Percentiles rank a stretch among this genome's conserved stretches.
These are phyloP conservation scores for Nemurella pictetii DNA, from an alignment of 2,888 invertebrate species.

Conservation along the genomic window DNA sequence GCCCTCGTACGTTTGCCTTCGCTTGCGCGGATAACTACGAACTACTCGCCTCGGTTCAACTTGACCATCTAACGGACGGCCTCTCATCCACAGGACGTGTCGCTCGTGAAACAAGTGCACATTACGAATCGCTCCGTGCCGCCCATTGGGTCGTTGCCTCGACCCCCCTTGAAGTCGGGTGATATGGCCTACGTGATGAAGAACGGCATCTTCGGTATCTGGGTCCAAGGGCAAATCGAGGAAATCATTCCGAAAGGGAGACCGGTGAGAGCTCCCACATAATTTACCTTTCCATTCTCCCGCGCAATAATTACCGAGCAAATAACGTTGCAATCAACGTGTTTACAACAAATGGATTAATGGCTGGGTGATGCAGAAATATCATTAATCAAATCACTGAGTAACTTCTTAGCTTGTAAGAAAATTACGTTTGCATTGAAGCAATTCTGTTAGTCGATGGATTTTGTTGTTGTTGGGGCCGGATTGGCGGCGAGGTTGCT, in stretches of 20 bases:
- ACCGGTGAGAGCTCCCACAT: slow-evolving; percentile 46
- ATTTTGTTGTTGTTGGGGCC: no score
- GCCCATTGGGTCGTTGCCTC: slow-evolving; percentile 57
- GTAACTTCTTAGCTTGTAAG: no score
- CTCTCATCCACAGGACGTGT: slow-evolving; percentile 38
- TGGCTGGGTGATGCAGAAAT: background rate
- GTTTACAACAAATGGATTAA: no score
- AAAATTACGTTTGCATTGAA: no score
- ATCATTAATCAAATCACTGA: background rate
- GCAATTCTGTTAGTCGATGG: no score
- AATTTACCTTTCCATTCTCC: no score
- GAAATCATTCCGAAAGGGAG: slow-evolving; percentile 53
- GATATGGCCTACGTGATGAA: slow-evolving; percentile 65
- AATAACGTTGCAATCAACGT: no score
- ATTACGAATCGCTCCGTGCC: slow-evolving; percentile 52
- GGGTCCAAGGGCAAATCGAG: slow-evolving; percentile 63
- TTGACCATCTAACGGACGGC: no score
- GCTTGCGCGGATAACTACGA: slow-evolving; percentile 39
- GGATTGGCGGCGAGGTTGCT: no score
- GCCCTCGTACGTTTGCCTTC: background rate
- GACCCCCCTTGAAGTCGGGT: slow-evolving; percentile 56
- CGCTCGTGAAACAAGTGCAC: slow-evolving; percentile 41
- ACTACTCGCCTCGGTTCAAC: slow-evolving; percentile 48
- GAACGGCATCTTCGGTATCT: slow-evolving; percentile 62
- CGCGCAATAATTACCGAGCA: no score